Evolutionary conservation across 2,113 vertebrate species (phyloP).

Genomic region (Catharus minimus): DNA sequence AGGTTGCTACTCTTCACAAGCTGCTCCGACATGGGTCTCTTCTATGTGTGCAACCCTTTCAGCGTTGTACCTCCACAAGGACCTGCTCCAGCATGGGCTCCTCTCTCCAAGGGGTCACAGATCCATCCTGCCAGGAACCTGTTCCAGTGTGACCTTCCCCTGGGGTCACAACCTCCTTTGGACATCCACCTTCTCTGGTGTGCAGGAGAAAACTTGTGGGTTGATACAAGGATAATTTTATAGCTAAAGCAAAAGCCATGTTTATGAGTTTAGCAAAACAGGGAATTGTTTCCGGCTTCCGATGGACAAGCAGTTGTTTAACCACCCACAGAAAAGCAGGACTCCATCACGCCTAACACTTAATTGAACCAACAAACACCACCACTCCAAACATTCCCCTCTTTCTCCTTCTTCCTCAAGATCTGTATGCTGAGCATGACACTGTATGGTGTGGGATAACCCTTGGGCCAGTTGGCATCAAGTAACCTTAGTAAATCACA

Average conservation of each 20-base stretch:
- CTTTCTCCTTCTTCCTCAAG: background rate
- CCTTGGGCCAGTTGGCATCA: too few species aligned
- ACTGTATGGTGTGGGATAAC: too few species aligned
- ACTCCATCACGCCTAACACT: accelerated
- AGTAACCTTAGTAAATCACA: background rate
- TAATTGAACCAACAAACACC: background rate
- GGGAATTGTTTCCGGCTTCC: background rate
- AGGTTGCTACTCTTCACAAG: too few species aligned
- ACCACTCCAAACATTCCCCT: background rate
- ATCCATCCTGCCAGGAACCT: background rate
- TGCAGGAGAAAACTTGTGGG: background rate
- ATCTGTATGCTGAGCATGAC: background rate
- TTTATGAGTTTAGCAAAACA: background rate
- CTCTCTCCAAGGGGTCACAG: background rate
- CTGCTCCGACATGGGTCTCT: background rate
- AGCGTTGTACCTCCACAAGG: too few species aligned
- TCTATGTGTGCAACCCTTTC: background rate
- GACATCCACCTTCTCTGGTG: background rate
- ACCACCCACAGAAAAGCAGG: background rate
- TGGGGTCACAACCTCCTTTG: background rate
- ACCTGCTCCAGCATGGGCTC: background rate
- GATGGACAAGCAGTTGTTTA: too few species aligned
- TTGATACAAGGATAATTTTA: background rate
- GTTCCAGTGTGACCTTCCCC: background rate
- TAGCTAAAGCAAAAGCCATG: background rate